Conservation (phyloP, 2,888 invertebrate species). For the Stenichneumon culpator region DNA sequence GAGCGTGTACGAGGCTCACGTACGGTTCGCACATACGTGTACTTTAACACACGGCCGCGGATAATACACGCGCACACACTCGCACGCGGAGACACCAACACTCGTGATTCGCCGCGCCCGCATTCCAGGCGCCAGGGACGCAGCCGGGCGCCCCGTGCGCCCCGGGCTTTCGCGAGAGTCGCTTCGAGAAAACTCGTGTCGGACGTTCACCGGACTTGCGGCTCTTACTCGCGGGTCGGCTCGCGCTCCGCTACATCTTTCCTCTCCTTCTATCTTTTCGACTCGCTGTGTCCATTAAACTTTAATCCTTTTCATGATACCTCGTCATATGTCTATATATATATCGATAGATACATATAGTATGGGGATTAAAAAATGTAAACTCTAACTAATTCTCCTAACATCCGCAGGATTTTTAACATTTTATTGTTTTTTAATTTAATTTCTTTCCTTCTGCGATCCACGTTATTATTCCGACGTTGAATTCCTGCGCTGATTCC, state of each 20-base stretch:
- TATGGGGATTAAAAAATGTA: too few species aligned
- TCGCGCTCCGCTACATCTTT: conserved; percentile 1
- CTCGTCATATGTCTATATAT: neutral
- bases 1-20: conserved; percentile 39
- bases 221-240: conserved; percentile 32
- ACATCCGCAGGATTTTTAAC: too few species aligned
- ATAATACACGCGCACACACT: conserved; percentile 49
- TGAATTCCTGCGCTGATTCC: conserved; percentile 44
- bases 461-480: neutral
- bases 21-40: conserved; percentile 32
- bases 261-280: neutral
- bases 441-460: neutral
- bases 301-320: neutral
- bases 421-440: too few species aligned
- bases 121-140: conserved; percentile 85
- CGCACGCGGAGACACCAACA: conserved; percentile 58
- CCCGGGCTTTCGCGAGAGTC: conserved; percentile 57
- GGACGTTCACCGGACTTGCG: conserved; percentile 65
- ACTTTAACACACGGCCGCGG: conserved; percentile 15
- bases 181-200: conserved; percentile 30
- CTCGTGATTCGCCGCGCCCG: conserved; percentile 84
- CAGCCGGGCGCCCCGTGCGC: conserved; percentile 75
- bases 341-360: neutral
- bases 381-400: too few species aligned
- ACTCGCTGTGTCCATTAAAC: neutral